phyloP scores from a whole-genome alignment of 2,797 vertebrate species.

The Lates japonicus region DNA sequence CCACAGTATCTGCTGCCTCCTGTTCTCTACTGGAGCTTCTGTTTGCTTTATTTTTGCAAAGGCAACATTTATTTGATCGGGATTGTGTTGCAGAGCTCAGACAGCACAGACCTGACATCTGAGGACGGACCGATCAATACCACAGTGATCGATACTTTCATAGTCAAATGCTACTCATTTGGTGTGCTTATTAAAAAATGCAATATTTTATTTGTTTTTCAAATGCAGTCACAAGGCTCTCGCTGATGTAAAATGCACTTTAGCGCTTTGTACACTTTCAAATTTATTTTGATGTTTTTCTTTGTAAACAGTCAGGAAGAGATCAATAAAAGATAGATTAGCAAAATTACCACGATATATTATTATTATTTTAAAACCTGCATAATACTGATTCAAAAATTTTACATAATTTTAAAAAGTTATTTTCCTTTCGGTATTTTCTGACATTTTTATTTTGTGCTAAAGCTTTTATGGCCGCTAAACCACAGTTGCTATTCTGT shows the following conservation, averaged over 20 bases:
- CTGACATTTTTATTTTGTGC: not conserved
- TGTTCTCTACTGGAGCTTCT: not conserved
- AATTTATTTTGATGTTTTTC: not conserved
- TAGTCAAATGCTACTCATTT: not conserved
- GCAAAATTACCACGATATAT: not conserved
- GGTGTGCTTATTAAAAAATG: not conserved
- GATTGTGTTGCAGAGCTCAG: slow-evolving; percentile 13
- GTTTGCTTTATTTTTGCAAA: slow-evolving; percentile 1
- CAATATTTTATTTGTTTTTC: not conserved
- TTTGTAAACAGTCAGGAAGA: not conserved
- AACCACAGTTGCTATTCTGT: not conserved
- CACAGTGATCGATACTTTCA: slow-evolving; percentile 8
- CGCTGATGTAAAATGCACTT: not conserved
- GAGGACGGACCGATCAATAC: not conserved
- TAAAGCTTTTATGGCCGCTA: not conserved
- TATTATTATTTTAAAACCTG: not conserved
- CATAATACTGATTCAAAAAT: not conserved
- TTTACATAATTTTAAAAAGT: not conserved
- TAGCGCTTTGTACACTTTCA: not conserved
- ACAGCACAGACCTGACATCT: slow-evolving; percentile 10
- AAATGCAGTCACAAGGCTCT: not conserved
- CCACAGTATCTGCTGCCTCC: not conserved
- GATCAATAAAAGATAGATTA: not conserved
- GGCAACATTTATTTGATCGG: not conserved
- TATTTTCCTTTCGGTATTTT: not conserved